phyloP scores from a whole-genome alignment of 2,113 vertebrate genomes.

The Sander vitreus region DNA sequence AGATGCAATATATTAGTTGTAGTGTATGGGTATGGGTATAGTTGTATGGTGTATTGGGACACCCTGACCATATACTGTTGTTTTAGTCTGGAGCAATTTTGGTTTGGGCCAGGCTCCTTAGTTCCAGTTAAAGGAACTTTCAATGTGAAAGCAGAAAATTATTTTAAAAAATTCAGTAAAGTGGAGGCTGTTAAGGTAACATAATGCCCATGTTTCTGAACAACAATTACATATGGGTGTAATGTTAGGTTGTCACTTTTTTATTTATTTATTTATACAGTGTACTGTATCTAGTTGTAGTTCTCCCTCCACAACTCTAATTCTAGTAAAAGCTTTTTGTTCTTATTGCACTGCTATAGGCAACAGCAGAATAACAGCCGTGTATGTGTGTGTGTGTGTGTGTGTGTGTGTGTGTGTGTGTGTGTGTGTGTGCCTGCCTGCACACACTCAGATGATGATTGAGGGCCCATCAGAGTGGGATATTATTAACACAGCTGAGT shows the following conservation, averaged over 20 bases:
- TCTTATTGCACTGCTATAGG: constrained; percentile 20
- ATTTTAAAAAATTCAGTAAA: background rate
- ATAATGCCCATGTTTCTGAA: background rate
- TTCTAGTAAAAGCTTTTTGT: constrained; percentile 30
- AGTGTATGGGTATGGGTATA: too few relatives aligned
- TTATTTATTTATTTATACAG: too few relatives aligned
- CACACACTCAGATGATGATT: constrained; percentile 67
- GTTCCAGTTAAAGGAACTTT: background rate
- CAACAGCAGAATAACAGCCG: constrained; percentile 3
- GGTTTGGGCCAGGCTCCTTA: background rate
- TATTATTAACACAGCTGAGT: constrained; percentile 79
- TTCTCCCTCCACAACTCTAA: constrained; percentile 5
- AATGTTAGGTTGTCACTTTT: background rate
- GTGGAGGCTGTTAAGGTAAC: background rate
- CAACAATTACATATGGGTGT: background rate
- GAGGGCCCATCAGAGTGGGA: constrained; percentile 66
- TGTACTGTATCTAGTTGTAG: background rate
- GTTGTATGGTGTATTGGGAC: constrained; percentile 14
- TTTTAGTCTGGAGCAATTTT: background rate
- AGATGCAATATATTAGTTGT: background rate
- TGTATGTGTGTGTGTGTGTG: background rate
- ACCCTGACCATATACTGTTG: background rate
- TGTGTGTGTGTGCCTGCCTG: too few relatives aligned
- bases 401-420: background rate
- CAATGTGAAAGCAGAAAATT: background rate